A percentile compares a stretch with the other conserved stretches of the same genome.
Conservation (phyloP, 2,113 vertebrate species). For the Neodontobutis hainanensis region DNA sequence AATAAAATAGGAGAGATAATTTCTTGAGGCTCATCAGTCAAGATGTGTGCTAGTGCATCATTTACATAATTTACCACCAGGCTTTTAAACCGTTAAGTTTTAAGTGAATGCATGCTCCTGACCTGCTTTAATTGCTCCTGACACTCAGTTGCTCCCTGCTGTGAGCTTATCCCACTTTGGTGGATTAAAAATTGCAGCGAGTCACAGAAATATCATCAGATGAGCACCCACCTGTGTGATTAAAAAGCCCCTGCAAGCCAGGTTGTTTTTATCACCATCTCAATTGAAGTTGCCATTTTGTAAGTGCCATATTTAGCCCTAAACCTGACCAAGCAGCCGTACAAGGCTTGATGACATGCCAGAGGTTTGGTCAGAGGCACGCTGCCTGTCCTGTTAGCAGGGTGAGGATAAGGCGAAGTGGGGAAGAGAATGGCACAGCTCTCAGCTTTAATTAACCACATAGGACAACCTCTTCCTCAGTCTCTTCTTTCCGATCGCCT, state of each 20-base stretch:
- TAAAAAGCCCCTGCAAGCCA: background rate
- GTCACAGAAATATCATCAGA: constrained; percentile 38
- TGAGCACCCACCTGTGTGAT: background rate
- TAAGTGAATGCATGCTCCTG: background rate
- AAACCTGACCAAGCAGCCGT: background rate
- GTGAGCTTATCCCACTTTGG: constrained; percentile 11
- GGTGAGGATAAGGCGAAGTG: constrained; percentile 21
- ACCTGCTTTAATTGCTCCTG: constrained; percentile 35
- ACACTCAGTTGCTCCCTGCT: constrained; percentile 27
- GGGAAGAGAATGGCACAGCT: constrained; percentile 45
- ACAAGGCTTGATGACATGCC: background rate
- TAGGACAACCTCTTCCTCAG: constrained; percentile 4
- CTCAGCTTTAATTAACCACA: constrained; percentile 55
- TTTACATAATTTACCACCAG: background rate
- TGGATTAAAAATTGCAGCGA: constrained; percentile 7
- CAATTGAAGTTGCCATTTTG: background rate
- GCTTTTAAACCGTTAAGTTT: background rate
- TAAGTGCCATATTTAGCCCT: background rate
- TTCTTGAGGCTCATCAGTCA: background rate
- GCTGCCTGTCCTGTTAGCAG: constrained; percentile 1
- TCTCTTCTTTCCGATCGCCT: background rate
- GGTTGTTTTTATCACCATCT: background rate
- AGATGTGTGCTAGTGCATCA: background rate
- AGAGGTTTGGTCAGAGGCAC: constrained; percentile 14
- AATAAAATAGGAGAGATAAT: background rate